Evolutionary conservation across 1,140 invertebrate species (phyloP), one percentile per base, ranked within the genome.

Genomic region (Drosophila sucinea): DNA sequence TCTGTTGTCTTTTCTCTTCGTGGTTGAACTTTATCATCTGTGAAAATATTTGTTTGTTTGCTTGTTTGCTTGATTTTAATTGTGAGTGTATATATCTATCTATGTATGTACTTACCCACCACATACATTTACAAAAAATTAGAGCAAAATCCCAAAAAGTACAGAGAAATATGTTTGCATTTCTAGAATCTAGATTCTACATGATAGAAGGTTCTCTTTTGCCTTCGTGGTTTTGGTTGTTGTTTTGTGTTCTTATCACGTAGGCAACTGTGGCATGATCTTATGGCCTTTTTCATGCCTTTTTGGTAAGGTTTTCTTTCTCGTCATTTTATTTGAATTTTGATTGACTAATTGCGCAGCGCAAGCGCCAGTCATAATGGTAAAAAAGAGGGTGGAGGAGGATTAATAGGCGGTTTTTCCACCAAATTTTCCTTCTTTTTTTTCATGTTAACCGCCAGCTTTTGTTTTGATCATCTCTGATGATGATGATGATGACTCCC

Each of bases 11-110:
- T 51, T 27, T 55, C 58, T 64, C 62, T 54, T 65, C 60, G 67
- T 40, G 68, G 69, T 68, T 86, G 84, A 81, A 89, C 84, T 89
- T 76, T 89, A 89, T 89, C 84, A 89, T 89, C 84, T 89, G 84
- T 89, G 84, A 89, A 89, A 89, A 89, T 89, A 89, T 89, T 89
- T 89, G 85, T 84, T 62, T 87, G 77, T 89, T 87, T 87, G 82
- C 67, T 65, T 86, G 64, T 86, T 86, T 87, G 70, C 81, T 74
- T 77, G 68, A 87, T 87, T 87, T 87, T 87, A 87, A 87, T 87
- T 87, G 84, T 87, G 70, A 72, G 70, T 77, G 77, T 51, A 51
- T 51, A 51, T 51, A 51, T 3, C 23, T 27, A 51, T 27, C 2
- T 51, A 51, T 8, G 25, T 54, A 67, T 55, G 25, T 60, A 64